Base-by-base conservation (phyloP, 2,113 vertebrate genomes). In the Mastomys natalensis region DNA sequence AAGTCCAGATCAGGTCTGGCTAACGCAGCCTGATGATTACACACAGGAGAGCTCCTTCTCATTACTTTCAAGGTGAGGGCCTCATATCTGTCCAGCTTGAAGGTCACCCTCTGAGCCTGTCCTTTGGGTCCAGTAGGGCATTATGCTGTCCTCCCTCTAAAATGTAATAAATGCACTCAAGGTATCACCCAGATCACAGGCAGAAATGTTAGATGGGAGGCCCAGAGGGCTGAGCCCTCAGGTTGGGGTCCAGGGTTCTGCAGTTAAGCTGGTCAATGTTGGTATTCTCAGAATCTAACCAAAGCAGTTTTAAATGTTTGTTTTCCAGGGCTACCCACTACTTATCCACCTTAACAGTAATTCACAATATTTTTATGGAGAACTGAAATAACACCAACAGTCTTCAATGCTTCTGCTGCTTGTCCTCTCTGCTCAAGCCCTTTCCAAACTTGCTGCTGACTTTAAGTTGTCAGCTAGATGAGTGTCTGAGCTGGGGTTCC, bases 111-210 rank as follows among this genome's bases (percentile, higher is more conserved):
- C 12, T 10, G 15, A n/a, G 11, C 48, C 62, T 19, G 0, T 62
- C 62, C 58, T 62, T 34, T 7, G 9, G 40, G 37, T 31, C 87
- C 64, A 7, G 17, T 24, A 17, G 64, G 45, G 62, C 37, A 9
- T 22, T n/a, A 29, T 72, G 53, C 45, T 58, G 10, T 45, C 64
- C 1, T 58, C 77, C 40, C 0, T 53, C 76, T 40, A 0, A 26
- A 0, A 16, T 45, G 58, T 48, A 53, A 24, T 87, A 22, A 40
- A 7, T 72, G 3, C 58, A 62, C 29, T 60, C 3, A 0, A 15
- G 1, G 1, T 21, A 1, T 9, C 60, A 7, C 12, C 34, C 10
- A 7, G 22, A 72, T 24, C 34, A 22, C 19, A 0, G 1, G 2
- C 29, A 16, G 19, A 58, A 45, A 3, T 1, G 5, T 60, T 88